Conservation (phyloP, 92 coral and sea anemone species). For the Epizoanthus illoricatus region DNA sequence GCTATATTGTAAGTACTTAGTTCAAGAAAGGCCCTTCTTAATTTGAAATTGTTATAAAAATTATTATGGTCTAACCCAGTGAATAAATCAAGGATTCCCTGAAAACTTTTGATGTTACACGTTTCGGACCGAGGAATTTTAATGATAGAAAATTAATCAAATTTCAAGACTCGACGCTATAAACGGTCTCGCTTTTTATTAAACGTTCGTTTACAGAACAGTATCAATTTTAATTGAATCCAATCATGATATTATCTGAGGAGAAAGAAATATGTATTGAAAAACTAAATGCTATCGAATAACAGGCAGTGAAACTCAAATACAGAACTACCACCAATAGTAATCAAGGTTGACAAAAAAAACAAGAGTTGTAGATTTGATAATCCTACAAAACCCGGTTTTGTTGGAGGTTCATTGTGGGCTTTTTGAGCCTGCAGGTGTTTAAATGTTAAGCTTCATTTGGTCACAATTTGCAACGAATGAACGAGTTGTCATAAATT, state of each 20-base stretch:
- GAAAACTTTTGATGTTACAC: too few relatives aligned
- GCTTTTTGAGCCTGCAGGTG: not conserved
- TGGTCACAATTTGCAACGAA: not conserved
- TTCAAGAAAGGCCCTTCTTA: too few relatives aligned
- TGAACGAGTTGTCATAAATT: not conserved
- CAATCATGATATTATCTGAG: not conserved
- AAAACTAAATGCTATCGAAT: not conserved
- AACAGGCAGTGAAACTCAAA: not conserved
- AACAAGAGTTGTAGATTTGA: not conserved
- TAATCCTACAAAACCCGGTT: not conserved
- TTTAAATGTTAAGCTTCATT: not conserved
- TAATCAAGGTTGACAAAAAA: not conserved
- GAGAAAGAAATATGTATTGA: not conserved
- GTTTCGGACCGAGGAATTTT: too few relatives aligned
- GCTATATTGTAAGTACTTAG: too few relatives aligned
- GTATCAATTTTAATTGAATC: too few relatives aligned
- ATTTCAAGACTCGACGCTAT: too few relatives aligned
- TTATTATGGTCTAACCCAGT: too few relatives aligned
- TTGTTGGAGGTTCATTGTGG: not conserved
- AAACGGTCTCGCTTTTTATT: not conserved
- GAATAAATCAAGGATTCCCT: too few relatives aligned
- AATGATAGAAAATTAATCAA: too few relatives aligned
- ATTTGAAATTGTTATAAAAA: too few relatives aligned
- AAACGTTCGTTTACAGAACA: constrained; percentile 1
- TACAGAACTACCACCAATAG: not conserved